Percentiles rank a stretch among this genome's conserved stretches.
phyloP scores from a whole-genome alignment of 2,888 invertebrate species.

The Scaptomyza caliginosa region DNA sequence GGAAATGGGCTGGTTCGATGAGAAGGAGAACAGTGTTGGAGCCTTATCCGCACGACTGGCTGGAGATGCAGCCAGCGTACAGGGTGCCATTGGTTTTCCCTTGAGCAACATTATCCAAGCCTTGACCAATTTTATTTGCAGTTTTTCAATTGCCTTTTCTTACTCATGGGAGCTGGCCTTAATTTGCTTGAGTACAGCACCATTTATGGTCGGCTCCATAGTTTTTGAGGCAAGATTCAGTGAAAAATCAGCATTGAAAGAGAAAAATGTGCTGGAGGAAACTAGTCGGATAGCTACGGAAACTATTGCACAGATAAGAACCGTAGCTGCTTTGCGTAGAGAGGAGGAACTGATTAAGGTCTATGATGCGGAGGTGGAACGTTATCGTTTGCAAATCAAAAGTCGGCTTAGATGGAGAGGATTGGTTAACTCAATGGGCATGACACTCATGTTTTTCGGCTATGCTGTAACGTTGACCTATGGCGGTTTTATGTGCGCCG shows the following conservation, averaged over 20 bases:
- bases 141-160: slow-evolving; percentile 86
- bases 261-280: slow-evolving; percentile 87
- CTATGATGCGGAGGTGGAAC: slow-evolving; percentile 86
- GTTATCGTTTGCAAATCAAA: slow-evolving; percentile 85
- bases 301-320: slow-evolving; percentile 89
- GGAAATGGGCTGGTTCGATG: slow-evolving; percentile 91
- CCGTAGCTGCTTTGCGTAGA: slow-evolving; percentile 87
- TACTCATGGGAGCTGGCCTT: slow-evolving; percentile 89
- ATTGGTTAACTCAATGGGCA: slow-evolving; percentile 88
- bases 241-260: slow-evolving; percentile 86
- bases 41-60: slow-evolving; percentile 88
- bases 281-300: slow-evolving; percentile 90
- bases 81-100: slow-evolving; percentile 89
- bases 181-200: slow-evolving; percentile 88
- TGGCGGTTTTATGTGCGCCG: slow-evolving; percentile 88
- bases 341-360: slow-evolving; percentile 87
- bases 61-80: slow-evolving; percentile 89
- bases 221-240: slow-evolving; percentile 87
- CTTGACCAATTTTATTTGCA: slow-evolving; percentile 87
- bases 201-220: slow-evolving; percentile 88
- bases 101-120: slow-evolving; percentile 89
- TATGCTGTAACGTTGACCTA: slow-evolving; percentile 90
- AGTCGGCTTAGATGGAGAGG: slow-evolving; percentile 87
- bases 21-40: slow-evolving; percentile 88
- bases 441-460: slow-evolving; percentile 88